Conservation (phyloP, 2,113 vertebrate genomes). For the Neogobius melanostomus region DNA sequence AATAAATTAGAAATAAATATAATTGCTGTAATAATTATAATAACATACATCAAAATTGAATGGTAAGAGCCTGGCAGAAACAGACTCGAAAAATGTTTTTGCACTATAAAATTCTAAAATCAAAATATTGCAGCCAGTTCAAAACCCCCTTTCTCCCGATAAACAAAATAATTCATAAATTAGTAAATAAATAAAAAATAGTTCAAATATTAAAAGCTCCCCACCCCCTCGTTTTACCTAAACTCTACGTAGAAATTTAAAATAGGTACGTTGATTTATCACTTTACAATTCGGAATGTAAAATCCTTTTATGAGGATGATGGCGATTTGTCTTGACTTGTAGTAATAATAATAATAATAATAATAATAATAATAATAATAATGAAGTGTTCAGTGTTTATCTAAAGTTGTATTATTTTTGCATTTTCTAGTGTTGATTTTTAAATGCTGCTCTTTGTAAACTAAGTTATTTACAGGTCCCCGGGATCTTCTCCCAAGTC, state of each 20-base stretch:
- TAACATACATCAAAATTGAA: constrained; percentile 76
- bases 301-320: constrained; percentile 68
- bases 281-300: constrained; percentile 78
- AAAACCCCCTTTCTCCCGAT: constrained; percentile 57
- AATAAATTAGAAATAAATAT: constrained; percentile 84
- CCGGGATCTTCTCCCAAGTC: constrained; percentile 69
- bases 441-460: constrained; percentile 77
- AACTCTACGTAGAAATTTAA: constrained; percentile 80
- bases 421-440: constrained; percentile 62
- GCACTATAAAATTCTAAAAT: constrained; percentile 79
- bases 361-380: constrained; percentile 61
- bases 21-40: constrained; percentile 75
- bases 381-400: constrained; percentile 73
- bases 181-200: constrained; percentile 81
- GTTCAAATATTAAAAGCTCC: constrained; percentile 78
- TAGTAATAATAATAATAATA: constrained; percentile 50
- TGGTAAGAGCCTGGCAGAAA: constrained; percentile 77
- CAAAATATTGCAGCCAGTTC: constrained; percentile 75
- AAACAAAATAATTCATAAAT: constrained; percentile 79
- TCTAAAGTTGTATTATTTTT: constrained; percentile 80
- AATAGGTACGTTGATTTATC: constrained; percentile 76
- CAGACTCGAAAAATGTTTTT: constrained; percentile 68
- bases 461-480: constrained; percentile 78
- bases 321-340: constrained; percentile 41
- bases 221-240: constrained; percentile 69